Evolutionary conservation across 2,797 vertebrate species (phyloP).

Genomic region (Falco naumanni): DNA sequence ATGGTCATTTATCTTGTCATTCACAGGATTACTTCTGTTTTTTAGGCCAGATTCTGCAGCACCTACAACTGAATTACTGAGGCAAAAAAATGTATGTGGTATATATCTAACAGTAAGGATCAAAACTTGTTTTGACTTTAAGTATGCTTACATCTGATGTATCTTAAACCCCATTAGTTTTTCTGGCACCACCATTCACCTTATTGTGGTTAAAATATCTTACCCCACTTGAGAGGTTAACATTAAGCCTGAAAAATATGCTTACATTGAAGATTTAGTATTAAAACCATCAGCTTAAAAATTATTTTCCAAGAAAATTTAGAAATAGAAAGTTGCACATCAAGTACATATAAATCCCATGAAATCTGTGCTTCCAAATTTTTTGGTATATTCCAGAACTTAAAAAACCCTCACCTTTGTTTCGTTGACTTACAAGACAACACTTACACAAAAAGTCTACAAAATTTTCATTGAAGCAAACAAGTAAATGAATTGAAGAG

Average conservation of each 20-base stretch:
- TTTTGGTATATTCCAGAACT: not conserved
- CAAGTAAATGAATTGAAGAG: not conserved
- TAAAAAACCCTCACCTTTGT: not conserved
- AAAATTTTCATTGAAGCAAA: not conserved
- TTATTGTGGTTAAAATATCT: not conserved
- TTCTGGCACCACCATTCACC: not conserved
- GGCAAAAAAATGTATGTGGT: not conserved
- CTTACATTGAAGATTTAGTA: not conserved
- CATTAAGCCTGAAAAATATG: not conserved
- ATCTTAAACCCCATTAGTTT: not conserved
- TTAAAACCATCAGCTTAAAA: not conserved
- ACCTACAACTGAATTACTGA: not conserved
- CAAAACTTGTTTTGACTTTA: not conserved
- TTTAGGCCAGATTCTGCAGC: not conserved
- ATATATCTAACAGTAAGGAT: not conserved
- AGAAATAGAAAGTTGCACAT: not conserved
- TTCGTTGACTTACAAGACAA: not conserved
- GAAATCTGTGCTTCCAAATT: not conserved
- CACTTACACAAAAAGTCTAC: not conserved
- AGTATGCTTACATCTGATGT: not conserved
- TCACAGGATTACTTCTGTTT: not conserved
- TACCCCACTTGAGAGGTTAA: not conserved
- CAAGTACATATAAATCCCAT: not conserved
- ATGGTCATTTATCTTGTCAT: not conserved
- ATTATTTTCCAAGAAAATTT: not conserved